Evolutionary conservation across 1,140 invertebrate genomes (phyloP), one percentile per base, ranked within the genome.

Genomic region (Achroia grisella): DNA sequence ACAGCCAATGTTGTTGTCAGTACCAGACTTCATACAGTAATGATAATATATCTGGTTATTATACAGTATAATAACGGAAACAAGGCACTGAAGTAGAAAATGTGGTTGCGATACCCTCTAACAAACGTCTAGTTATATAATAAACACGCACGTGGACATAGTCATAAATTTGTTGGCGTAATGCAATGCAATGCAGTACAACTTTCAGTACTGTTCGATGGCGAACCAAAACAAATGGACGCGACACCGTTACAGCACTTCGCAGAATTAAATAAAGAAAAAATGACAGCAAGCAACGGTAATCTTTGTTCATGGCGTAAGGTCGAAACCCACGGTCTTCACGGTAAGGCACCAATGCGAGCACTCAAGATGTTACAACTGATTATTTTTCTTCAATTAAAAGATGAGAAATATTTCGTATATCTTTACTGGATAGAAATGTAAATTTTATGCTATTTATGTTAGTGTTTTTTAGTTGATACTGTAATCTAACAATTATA

Each of bases 211-310:
- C 39, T 41, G 48, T 23, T 34, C 56, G 55, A 55, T 59, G 62
- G 62, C 66, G 69, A 71, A 76, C 76, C 72, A 82, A 80, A 82
- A 82, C 78, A 82, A 78, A 76, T 74, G 76, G 46, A 67, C 54
- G 56, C 62, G 62, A 70, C 68, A 83, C 79, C 79, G 79, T 83
- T 83, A 83, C 69, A 70, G 43, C 61, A 70, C 66, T 83, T 80
- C 79, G 74, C 65, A 58, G 79, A 83, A 80, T 78, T 72, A 70
- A 74, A 76, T 63, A 67, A 73, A 69, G 71, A 73, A 74, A 69
- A 73, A 68, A 51, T 64, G 57, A 66, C 60, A 63, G 56, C 34
- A 52, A 45, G 45, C 67, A 82, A 82, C 75, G 75, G 77, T 82
- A 82, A 81, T 76, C 66, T 78, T 72, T 69, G 68, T 72, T 64